phyloP scores from a whole-genome alignment of 2,113 vertebrate genomes.

The Dinomys branickii region DNA sequence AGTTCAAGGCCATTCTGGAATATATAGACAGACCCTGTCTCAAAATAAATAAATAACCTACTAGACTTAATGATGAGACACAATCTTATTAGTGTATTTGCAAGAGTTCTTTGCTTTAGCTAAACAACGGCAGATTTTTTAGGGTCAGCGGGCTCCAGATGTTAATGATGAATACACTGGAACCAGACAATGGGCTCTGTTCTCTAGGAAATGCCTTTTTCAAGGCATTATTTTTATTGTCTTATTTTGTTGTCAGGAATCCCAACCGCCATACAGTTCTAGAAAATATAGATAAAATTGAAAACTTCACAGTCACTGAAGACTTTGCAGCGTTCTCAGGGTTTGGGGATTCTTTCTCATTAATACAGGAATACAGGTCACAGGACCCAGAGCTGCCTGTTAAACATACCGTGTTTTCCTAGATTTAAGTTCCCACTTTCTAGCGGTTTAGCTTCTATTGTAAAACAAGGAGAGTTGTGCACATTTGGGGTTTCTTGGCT shows the following conservation, averaged over 20 bases:
- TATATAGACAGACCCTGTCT: not conserved
- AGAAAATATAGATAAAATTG: not conserved
- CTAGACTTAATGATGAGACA: not conserved
- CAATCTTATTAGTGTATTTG: not conserved
- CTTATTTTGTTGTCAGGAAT: not conserved
- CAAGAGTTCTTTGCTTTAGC: not conserved
- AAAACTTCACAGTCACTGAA: not conserved
- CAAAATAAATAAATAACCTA: not conserved
- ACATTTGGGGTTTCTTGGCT: not conserved
- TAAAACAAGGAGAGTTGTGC: not conserved
- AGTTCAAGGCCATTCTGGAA: not conserved
- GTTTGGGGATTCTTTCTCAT: not conserved
- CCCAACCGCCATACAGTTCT: not conserved
- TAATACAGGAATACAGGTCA: not conserved
- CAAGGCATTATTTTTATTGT: not conserved
- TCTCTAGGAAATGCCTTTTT: not conserved
- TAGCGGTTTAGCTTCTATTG: not conserved
- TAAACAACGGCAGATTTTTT: not conserved
- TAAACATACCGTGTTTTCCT: constrained; percentile 2
- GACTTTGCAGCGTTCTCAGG: not conserved
- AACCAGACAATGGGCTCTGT: not conserved
- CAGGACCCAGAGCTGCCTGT: not conserved
- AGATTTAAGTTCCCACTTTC: constrained; percentile 33
- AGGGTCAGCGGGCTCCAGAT: not conserved
- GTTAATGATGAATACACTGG: not conserved